phyloP scores from a whole-genome alignment of 2,797 vertebrate genomes.

The Lagorchestes hirsutus region DNA sequence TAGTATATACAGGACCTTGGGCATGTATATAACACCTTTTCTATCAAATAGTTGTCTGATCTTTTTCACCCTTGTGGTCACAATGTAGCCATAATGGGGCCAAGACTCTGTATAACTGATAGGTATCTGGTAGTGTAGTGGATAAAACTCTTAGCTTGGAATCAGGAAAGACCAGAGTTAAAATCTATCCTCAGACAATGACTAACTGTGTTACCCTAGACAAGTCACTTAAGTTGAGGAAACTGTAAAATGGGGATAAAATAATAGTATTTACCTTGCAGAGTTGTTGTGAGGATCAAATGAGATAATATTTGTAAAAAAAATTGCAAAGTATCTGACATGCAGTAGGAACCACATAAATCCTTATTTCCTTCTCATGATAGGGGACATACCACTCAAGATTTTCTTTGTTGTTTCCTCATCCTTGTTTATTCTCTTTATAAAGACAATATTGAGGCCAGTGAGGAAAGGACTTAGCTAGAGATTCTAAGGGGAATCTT shows the following conservation, averaged over 20 bases:
- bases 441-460: conserved; percentile 26
- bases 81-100: not conserved
- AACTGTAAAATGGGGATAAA: not conserved
- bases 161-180: not conserved
- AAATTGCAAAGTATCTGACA: not conserved
- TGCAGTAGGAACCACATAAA: not conserved
- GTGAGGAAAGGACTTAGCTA: not conserved
- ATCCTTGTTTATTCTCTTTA: conserved; percentile 32
- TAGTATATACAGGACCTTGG: not conserved
- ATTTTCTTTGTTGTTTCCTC: conserved; percentile 4
- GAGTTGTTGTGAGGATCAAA: not conserved
- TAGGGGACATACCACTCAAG: not conserved
- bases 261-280: not conserved
- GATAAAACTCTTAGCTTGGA: not conserved
- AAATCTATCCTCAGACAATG: not conserved
- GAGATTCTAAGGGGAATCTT: not conserved
- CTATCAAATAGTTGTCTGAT: not conserved
- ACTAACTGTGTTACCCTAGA: not conserved
- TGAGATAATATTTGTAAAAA: not conserved
- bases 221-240: not conserved
- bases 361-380: not conserved
- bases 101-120: not conserved
- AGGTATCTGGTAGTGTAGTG: not conserved
- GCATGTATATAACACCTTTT: not conserved
- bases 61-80: not conserved